Base-by-base conservation (phyloP, 35 echinoderm and acorn worm genomes). In the Heliocidaris tuberculata region DNA sequence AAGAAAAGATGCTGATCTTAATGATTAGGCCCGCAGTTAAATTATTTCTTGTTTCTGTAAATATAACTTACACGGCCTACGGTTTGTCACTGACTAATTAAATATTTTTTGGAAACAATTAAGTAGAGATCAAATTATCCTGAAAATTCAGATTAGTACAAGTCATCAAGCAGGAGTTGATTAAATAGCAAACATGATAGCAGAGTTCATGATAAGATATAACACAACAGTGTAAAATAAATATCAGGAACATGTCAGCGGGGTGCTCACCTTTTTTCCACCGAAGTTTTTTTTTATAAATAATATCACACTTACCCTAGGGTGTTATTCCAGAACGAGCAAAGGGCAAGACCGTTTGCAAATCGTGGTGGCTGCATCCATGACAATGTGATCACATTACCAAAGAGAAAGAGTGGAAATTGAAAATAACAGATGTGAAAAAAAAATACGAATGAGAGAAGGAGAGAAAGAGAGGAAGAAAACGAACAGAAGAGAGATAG, bases 261-360 rank as follows among this genome's bases (percentile, higher is more conserved):
- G 60, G 60, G 60, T 70, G 2, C 60, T 70, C 60, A 70, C 60
- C 60, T 16, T 70, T 42, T 27, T 70, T 19, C 60, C 60, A 70
- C 16, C 60, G 60, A 70, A 70, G 21, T 27, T 70, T 6, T 70
- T 27, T 70, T 6, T 70, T 70, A 70, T 70, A 4, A 70, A 70
- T 17, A 70, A 70, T 70, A 70, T 70, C 60, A 88, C 47, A 88
- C 86, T 88, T 88, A 88, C 86, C 86, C 15, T 32, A 88, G 31
- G 47, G 31, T 88, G 17, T 88, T 13, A 48, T 88, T 21, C 86
- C 86, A 88, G 86, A 88, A 88, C 47, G 86, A 88, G 30, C 86
- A 88, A 11, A 88, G 86, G 47, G 31, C 31, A 88, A 32, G 31
- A 48, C 31, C 86, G 47, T 88, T 2, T 16, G 86, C 86, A 9